A percentile compares a stretch with the other conserved stretches of the same genome.
phyloP scores from a whole-genome alignment of 2,888 invertebrate genomes.

The Sisyra terminalis region DNA sequence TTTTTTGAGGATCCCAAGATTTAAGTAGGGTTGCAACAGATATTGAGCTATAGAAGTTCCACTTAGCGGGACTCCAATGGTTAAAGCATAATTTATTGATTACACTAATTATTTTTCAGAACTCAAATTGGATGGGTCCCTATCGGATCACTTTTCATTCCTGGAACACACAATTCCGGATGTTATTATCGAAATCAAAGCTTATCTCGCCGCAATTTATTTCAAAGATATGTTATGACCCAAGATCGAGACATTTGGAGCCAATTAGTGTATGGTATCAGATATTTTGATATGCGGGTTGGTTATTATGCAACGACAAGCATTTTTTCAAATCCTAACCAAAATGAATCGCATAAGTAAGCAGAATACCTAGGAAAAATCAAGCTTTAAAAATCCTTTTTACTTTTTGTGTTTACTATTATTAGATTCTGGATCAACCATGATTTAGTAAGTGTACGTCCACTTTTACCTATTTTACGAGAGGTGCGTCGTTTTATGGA shows the following conservation, averaged over 20 bases:
- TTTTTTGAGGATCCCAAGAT: no score
- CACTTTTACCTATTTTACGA: constrained; percentile 43
- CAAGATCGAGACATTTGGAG: constrained; percentile 71
- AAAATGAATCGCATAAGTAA: neutral
- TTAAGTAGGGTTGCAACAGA: no score
- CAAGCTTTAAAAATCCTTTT: neutral
- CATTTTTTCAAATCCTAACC: constrained; percentile 12
- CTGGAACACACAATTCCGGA: constrained; percentile 56
- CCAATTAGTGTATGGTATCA: constrained; percentile 68
- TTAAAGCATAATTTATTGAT: neutral
- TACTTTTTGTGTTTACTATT: no score
- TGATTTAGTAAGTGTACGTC: constrained; percentile 50
- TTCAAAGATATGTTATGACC: constrained; percentile 30
- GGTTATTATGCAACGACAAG: constrained; percentile 38
- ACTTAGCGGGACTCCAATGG: no score
- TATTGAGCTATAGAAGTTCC: no score
- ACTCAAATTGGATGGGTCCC: constrained; percentile 27
- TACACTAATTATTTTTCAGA: constrained; percentile 11
- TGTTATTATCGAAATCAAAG: constrained; percentile 26
- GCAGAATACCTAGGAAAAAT: neutral
- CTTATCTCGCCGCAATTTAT: constrained; percentile 19
- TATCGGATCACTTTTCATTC: constrained; percentile 40
- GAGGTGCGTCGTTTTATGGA: constrained; percentile 53
- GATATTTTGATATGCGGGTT: constrained; percentile 67
- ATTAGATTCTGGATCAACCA: constrained; percentile 58